These are phyloP conservation scores for Galaxea fascicularis DNA, from an alignment of 92 coral and sea anemone genomes.

Conservation along the genomic window DNA sequence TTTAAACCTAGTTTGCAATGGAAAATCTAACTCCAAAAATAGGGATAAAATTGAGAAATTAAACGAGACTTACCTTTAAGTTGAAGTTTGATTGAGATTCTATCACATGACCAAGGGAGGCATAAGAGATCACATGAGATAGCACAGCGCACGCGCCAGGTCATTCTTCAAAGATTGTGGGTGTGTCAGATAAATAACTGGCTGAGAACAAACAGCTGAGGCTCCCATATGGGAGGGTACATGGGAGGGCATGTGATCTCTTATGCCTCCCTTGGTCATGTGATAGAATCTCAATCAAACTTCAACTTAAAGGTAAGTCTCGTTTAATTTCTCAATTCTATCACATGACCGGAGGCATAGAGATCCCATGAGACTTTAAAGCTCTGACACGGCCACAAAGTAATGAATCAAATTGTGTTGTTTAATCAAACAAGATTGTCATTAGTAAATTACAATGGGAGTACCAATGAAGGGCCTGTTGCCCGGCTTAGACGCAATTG, in stretches of 20 bases:
- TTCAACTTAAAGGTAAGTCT: slow-evolving; percentile 7
- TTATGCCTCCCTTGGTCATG: slow-evolving; percentile 8
- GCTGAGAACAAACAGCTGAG: background rate
- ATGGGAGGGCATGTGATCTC: slow-evolving; percentile 7
- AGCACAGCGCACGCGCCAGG: background rate
- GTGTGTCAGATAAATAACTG: background rate
- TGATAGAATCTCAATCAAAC: slow-evolving; percentile 17
- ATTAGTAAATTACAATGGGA: too few relatives aligned
- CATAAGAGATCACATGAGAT: background rate
- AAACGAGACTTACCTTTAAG: too few relatives aligned
- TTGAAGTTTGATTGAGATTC: too few relatives aligned
- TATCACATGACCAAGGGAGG: too few relatives aligned
- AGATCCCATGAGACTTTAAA: background rate
- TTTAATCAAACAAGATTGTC: too few relatives aligned
- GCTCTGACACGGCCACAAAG: background rate
- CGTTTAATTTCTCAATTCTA: background rate
- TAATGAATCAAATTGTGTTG: too few relatives aligned
- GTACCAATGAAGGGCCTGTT: too few relatives aligned
- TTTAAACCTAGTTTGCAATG: too few relatives aligned
- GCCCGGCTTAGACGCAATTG: too few relatives aligned
- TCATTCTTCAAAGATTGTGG: slow-evolving; percentile 8
- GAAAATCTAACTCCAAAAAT: too few relatives aligned
- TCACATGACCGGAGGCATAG: background rate
- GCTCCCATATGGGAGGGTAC: background rate
- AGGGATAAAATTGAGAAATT: too few relatives aligned